Percentiles rank a stretch among this genome's conserved stretches.
Conservation (phyloP, 2,113 vertebrate species). For the Ammodytes dubius region DNA sequence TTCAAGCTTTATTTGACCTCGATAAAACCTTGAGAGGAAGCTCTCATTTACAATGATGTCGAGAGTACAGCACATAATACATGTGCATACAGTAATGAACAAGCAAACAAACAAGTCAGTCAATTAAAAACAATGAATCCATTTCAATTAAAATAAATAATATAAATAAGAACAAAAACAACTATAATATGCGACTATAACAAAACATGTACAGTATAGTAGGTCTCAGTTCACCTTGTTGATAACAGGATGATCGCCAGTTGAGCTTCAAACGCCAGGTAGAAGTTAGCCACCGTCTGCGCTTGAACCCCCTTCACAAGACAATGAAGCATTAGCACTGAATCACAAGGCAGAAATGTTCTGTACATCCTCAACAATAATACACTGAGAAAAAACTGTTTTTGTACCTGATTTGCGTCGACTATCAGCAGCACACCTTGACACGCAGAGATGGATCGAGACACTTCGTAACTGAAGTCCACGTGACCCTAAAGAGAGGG, state of each 20-base stretch:
- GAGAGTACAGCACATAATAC: too few species aligned
- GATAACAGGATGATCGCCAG: conserved; percentile 95
- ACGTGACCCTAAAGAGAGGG: conserved; percentile 90
- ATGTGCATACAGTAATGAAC: too few species aligned
- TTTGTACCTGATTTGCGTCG: conserved; percentile 96
- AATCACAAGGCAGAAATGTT: neutral
- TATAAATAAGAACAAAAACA: neutral
- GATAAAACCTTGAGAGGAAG: too few species aligned
- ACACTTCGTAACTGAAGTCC: conserved; percentile 98
- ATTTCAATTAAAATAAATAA: neutral
- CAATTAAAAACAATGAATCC: too few species aligned
- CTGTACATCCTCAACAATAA: neutral
- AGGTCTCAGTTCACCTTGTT: conserved; percentile 91
- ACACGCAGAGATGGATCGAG: conserved; percentile 94
- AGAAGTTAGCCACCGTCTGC: conserved; percentile 98
- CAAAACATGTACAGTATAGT: too few species aligned
- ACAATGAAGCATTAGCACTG: conserved; percentile 13
- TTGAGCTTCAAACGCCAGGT: conserved; percentile 97
- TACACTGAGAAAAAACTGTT: neutral
- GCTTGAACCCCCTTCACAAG: conserved; percentile 94
- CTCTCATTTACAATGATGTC: too few species aligned
- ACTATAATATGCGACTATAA: too few species aligned
- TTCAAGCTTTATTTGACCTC: too few species aligned
- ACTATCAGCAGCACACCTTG: conserved; percentile 96
- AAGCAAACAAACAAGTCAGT: too few species aligned